These are phyloP conservation scores for Ypsolopha scabrella DNA, from an alignment of 2,888 invertebrate genomes.

Conservation along the genomic window DNA sequence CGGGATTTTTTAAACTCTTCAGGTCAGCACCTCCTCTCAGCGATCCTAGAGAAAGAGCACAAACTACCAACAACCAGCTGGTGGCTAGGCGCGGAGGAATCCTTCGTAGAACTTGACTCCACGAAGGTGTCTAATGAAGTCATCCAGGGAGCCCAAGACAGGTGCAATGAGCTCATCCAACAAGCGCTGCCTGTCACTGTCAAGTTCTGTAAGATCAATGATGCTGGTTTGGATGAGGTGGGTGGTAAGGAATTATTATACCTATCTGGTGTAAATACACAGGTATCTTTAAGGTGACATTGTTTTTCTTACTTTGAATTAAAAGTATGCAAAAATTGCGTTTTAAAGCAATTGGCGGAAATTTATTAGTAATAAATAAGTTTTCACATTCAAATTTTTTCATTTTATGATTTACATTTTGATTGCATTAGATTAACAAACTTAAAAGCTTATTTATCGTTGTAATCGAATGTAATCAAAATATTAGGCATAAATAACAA, in stretches of 20 bases:
- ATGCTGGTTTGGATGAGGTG: constrained; percentile 68
- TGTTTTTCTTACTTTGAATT: too few species aligned
- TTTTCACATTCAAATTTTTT: background rate
- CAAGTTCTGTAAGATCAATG: constrained; percentile 71
- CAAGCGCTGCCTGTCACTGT: constrained; percentile 74
- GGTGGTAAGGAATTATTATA: background rate
- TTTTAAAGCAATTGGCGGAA: too few species aligned
- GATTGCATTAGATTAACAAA: too few species aligned
- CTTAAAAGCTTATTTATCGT: too few species aligned
- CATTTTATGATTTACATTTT: too few species aligned
- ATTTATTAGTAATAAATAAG: too few species aligned
- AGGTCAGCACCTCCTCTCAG: constrained; percentile 88
- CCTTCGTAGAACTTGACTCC: constrained; percentile 77
- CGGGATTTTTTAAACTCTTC: background rate
- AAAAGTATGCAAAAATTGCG: too few species aligned
- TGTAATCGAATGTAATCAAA: too few species aligned
- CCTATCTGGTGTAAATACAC: background rate
- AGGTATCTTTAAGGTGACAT: background rate
- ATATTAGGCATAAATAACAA: too few species aligned
- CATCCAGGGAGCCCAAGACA: constrained; percentile 67
- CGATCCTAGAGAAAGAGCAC: constrained; percentile 78
- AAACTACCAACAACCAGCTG: constrained; percentile 81
- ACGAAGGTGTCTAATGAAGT: constrained; percentile 62
- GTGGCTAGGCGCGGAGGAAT: constrained; percentile 83
- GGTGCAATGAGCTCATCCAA: constrained; percentile 77